phyloP scores from a whole-genome alignment of 2,797 vertebrate genomes.

The Brotula barbata region DNA sequence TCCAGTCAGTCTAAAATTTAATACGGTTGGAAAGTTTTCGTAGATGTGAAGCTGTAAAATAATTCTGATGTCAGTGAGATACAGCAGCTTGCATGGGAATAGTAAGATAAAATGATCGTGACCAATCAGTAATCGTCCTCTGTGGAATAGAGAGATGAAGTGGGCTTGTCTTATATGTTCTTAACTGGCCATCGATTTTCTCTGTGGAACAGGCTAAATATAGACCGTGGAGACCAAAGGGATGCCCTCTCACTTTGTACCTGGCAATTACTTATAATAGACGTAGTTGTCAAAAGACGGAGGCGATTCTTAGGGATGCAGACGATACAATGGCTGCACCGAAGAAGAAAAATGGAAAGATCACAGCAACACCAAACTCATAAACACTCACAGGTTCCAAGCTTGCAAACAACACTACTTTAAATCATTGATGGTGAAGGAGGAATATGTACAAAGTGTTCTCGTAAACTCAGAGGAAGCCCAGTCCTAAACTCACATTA shows the following conservation, averaged over 20 bases:
- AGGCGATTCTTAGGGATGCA: conserved; percentile 83
- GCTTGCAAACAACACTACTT: conserved; percentile 18
- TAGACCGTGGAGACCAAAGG: conserved; percentile 80
- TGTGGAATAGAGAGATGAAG: conserved; percentile 54
- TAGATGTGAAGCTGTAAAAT: conserved; percentile 10
- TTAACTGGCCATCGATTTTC: conserved; percentile 90
- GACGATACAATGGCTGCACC: conserved; percentile 77
- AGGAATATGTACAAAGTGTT: conserved; percentile 40
- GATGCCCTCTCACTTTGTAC: conserved; percentile 83
- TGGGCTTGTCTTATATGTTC: conserved; percentile 75
- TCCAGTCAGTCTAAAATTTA: no score
- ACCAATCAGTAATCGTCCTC: conserved; percentile 44
- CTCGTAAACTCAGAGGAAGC: conserved; percentile 10
- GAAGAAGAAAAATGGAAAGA: conserved; percentile 70
- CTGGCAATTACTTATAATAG: conserved; percentile 89
- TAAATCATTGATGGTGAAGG: conserved; percentile 51
- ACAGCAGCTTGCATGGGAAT: conserved; percentile 23
- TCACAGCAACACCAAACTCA: conserved; percentile 40
- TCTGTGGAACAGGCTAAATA: conserved; percentile 90
- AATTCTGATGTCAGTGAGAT: conserved; percentile 4
- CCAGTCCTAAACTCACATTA: conserved; percentile 6
- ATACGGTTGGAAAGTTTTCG: conserved; percentile 3
- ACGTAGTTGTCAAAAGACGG: conserved; percentile 84
- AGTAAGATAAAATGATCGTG: conserved; percentile 22
- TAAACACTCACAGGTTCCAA: conserved; percentile 37